Evolutionary conservation across 2,113 vertebrate species (phyloP).

Genomic region (Neofelis nebulosa): DNA sequence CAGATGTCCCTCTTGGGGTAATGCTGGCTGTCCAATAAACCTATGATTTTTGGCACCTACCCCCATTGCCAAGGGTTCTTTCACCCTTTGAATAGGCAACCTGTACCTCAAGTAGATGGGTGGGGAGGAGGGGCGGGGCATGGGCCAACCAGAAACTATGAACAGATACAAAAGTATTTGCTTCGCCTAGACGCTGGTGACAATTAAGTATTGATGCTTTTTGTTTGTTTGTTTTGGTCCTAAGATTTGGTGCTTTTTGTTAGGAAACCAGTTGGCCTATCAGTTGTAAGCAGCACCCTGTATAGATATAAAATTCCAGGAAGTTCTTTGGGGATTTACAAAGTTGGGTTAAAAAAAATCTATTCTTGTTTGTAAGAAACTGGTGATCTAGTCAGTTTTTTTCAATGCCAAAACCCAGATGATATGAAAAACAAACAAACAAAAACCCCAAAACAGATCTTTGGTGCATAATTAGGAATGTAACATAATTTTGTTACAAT

Average conservation of each 20-base stretch:
- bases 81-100: not conserved
- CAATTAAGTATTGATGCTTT: not conserved
- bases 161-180: not conserved
- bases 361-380: not conserved
- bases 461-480: not conserved
- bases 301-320: not conserved
- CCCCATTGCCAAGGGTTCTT: constrained; percentile 19
- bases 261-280: not conserved
- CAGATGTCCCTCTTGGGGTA: constrained; percentile 45
- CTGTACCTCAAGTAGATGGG: not conserved
- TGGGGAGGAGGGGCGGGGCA: rapidly evolving
- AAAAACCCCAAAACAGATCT: not conserved
- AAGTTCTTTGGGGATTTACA: not conserved
- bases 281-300: not conserved
- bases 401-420: not conserved
- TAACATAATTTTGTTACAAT: not conserved
- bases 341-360: not conserved
- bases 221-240: constrained; percentile 1
- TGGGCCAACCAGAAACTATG: not conserved
- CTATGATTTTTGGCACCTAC: not conserved
- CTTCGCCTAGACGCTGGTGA: not conserved
- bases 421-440: not conserved
- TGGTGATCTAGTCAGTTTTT: not conserved
- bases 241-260: not conserved
- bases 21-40: not conserved